Conservation (phyloP, 2,888 invertebrate genomes). For the Microdon myrmicae region DNA sequence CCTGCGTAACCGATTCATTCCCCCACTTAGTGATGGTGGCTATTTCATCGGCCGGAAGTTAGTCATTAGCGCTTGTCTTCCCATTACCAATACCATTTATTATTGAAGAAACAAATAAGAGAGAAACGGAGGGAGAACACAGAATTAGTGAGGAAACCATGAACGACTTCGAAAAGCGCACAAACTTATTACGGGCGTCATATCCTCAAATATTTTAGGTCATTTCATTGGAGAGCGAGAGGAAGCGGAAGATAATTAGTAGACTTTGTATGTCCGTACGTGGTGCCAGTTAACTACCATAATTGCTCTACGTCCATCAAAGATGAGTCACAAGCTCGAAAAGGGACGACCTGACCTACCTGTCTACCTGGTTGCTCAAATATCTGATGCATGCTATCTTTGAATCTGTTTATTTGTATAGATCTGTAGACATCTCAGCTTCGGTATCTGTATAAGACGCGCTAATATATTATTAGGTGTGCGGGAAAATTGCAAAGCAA, state of each 20-base stretch:
- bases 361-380: too few relatives aligned
- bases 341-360: slow-evolving; percentile 14
- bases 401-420: too few relatives aligned
- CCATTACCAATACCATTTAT: background rate
- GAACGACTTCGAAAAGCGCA: slow-evolving; percentile 8
- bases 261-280: slow-evolving; percentile 14
- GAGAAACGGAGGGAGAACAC: background rate
- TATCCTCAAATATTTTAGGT: slow-evolving; percentile 38
- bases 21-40: too few relatives aligned
- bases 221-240: slow-evolving; percentile 25
- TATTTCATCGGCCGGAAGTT: slow-evolving; percentile 19
- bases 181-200: slow-evolving; percentile 37
- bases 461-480: slow-evolving; percentile 35
- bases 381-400: too few relatives aligned
- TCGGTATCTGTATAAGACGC: too few relatives aligned
- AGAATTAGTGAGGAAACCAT: background rate
- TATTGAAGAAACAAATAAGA: slow-evolving; percentile 5
- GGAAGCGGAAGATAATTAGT: slow-evolving; percentile 30
- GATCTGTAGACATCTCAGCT: too few relatives aligned
- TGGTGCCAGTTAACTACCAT: slow-evolving; percentile 33
- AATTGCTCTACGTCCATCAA: slow-evolving; percentile 46
- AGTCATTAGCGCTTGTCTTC: slow-evolving; percentile 22
- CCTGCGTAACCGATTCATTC: too few relatives aligned
- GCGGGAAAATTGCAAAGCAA: background rate
- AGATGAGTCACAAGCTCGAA: slow-evolving; percentile 28